A percentile compares a stretch with the other conserved stretches of the same genome.
Evolutionary conservation across 2,113 vertebrate genomes (phyloP).

Genomic region (Labeo rohita): DNA sequence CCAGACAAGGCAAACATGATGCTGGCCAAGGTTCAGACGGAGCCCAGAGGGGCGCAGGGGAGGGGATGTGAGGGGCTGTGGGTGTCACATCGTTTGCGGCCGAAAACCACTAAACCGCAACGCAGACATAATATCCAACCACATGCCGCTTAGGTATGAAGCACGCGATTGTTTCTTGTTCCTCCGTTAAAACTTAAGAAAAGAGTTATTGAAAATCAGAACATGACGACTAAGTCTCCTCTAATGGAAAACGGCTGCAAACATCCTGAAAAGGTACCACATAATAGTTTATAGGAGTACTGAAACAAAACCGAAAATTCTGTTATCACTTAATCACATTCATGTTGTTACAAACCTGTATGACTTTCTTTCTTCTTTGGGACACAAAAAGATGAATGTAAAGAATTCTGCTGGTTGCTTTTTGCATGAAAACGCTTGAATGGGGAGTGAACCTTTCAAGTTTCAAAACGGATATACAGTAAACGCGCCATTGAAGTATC

Average conservation of each 20-base stretch:
- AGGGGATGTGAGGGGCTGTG: background rate
- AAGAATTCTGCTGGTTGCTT: background rate
- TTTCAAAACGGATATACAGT: background rate
- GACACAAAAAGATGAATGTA: background rate
- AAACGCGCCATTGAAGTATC: background rate
- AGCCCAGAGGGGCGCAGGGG: background rate
- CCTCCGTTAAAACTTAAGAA: background rate
- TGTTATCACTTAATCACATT: background rate
- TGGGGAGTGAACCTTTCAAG: background rate
- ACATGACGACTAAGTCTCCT: background rate
- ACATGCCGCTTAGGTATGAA: background rate
- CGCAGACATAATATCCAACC: slow-evolving; percentile 22
- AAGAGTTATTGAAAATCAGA: background rate
- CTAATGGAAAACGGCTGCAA: background rate
- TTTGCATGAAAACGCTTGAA: background rate
- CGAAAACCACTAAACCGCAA: slow-evolving; percentile 16
- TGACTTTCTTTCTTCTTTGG: background rate
- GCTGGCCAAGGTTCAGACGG: slow-evolving; percentile 49
- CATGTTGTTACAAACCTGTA: background rate
- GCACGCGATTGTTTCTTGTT: background rate
- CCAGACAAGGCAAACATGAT: slow-evolving; percentile 56
- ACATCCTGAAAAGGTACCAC: background rate
- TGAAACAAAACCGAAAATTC: background rate
- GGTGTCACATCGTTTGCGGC: slow-evolving; percentile 41
- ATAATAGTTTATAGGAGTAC: background rate